Evolutionary conservation across 2,113 vertebrate species (phyloP), one percentile per base, ranked within the genome.

Genomic region (Sialia sialis): DNA sequence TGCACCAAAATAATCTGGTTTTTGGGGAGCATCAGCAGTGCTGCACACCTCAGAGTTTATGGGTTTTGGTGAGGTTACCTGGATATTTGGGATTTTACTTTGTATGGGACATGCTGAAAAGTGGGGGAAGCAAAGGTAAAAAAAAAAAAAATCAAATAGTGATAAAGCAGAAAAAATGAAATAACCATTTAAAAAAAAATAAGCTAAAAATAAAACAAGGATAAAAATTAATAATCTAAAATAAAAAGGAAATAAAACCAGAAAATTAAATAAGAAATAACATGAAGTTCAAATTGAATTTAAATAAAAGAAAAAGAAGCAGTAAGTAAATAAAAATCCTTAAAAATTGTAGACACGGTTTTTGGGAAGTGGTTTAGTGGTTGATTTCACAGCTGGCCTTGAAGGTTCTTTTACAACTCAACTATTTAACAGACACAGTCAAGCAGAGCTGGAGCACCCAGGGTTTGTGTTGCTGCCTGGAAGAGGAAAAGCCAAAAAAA

Each of bases 331-430:
- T 32, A 63, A 17, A 0, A 36, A 6, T n/a, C 38, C 22, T 27
- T 14, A 0, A 17, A 30, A 56, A 14, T 1, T 14, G 13, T 1
- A 16, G 55, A 7, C 5, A 6, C 4, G 21, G 38, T 32, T 38
- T 69, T 30, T 18, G 30, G 48, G 41, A 67, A 55, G 16, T 34
- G 63, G 23, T 30, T 62, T 17, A 21, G 36, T 25, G 69, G 36
- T 30, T 1, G 44, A 80, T 56, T 41, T 58, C 55, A 29, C 48
- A 55, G 46, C 18, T 51, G 51, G 32, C 34, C 23, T 46, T 2
- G 0, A 41, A 1, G 77, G 4, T 43, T 13, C 17, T 79, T 74
- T 44, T 63, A 38, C 48, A 67, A 56, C 41, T 30, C 69, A 75
- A 11, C 44, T 26, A 12, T 26, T 67, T 15, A 34, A 30, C 23